Percentiles rank a stretch among this genome's conserved stretches.
These are phyloP conservation scores for Homarus americanus DNA, from an alignment of 1,140 invertebrate genomes.

Conservation along the genomic window DNA sequence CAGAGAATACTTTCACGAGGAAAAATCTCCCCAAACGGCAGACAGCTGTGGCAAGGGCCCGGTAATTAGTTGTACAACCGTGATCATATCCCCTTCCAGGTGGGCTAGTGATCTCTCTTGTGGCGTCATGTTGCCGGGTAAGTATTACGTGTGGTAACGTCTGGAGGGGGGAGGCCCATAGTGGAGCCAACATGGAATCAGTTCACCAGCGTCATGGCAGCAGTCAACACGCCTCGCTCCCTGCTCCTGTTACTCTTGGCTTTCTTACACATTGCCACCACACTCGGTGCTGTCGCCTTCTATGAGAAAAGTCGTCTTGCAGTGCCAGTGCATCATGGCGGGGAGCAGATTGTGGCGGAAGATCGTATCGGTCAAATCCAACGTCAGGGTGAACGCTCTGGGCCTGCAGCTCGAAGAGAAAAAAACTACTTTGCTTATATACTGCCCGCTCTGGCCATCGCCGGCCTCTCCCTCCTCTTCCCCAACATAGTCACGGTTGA, in stretches of 20 bases:
- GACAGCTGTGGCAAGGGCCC: background rate
- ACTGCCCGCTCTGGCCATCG: constrained; percentile 46
- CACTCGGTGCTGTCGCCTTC: background rate
- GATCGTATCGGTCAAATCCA: background rate
- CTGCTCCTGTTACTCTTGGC: constrained; percentile 17
- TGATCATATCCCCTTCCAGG: background rate
- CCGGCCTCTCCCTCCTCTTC: constrained; percentile 63
- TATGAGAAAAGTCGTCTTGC: background rate
- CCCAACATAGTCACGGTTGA: constrained; percentile 59
- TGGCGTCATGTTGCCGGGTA: background rate
- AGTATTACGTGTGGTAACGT: background rate
- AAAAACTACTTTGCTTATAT: constrained; percentile 35
- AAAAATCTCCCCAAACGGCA: too few relatives aligned
- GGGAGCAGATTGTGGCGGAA: background rate
- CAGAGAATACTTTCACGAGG: too few relatives aligned
- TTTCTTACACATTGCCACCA: background rate
- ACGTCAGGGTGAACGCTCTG: background rate
- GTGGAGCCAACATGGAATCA: constrained; percentile 1
- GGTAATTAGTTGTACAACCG: background rate
- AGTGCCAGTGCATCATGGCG: background rate
- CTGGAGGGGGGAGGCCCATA: background rate
- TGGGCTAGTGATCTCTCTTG: too few relatives aligned
- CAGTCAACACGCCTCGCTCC: constrained; percentile 39
- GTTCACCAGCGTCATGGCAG: constrained; percentile 32
- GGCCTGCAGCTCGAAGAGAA: background rate